phyloP scores from a whole-genome alignment of 2,113 vertebrate species.

The Phyllostomus hastatus region DNA sequence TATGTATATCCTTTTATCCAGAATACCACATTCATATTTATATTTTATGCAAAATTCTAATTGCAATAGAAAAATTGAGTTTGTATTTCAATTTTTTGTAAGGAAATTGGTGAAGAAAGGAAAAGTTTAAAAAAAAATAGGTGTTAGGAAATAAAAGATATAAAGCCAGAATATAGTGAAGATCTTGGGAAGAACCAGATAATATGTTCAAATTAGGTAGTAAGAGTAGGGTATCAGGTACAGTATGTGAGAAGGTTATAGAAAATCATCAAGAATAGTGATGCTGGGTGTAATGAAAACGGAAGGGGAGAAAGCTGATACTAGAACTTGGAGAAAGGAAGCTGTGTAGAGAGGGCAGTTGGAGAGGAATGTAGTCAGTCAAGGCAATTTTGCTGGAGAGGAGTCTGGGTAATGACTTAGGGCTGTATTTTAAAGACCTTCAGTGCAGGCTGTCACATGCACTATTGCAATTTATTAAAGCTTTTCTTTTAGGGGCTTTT shows the following conservation, averaged over 20 bases:
- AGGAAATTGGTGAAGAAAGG: neutral
- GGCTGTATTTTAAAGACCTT: neutral
- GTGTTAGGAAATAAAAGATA: neutral
- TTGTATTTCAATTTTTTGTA: neutral
- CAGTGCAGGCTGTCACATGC: neutral
- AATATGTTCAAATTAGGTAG: neutral
- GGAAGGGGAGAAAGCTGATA: neutral
- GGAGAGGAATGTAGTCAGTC: neutral
- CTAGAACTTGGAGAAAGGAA: neutral
- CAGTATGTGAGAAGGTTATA: neutral
- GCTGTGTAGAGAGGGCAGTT: neutral
- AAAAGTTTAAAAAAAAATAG: neutral
- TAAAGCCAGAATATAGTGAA: neutral
- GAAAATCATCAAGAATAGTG: neutral
- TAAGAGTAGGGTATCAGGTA: neutral
- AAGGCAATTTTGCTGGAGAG: neutral
- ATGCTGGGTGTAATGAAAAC: neutral
- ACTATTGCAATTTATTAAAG: neutral
- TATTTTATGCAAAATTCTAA: neutral
- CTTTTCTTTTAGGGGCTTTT: neutral
- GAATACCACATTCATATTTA: neutral
- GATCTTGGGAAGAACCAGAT: neutral
- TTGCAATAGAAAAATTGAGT: neutral
- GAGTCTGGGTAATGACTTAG: neutral
- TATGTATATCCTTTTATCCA: neutral